These are phyloP conservation scores for Heliconius erato DNA, from an alignment of 2,888 invertebrate species.

Conservation along the genomic window DNA sequence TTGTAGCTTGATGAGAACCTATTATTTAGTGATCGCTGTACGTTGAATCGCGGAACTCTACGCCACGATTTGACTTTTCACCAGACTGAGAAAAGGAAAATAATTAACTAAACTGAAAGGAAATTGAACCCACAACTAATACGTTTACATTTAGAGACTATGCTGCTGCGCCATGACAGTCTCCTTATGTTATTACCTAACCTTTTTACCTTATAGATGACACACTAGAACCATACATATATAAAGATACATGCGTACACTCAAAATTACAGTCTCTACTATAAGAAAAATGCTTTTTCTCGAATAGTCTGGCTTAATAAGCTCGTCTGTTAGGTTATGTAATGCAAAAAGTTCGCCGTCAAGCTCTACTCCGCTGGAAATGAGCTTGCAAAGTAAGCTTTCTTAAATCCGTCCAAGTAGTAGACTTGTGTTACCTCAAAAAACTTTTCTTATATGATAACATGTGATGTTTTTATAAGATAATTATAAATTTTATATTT, in stretches of 20 bases:
- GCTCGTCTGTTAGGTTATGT: conserved; percentile 25
- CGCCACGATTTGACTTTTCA: not conserved
- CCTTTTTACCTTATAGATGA: not conserved
- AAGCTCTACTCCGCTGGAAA: conserved; percentile 23
- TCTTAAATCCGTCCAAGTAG: conserved; percentile 19
- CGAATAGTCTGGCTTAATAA: conserved; percentile 14
- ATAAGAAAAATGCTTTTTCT: conserved; percentile 1
- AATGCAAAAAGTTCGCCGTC: conserved; percentile 27
- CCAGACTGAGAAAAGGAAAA: too few species aligned
- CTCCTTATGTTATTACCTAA: too few species aligned
- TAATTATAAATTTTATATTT: too few species aligned
- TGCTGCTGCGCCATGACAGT: too few species aligned
- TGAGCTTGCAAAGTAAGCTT: conserved; percentile 27
- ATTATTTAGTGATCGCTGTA: too few species aligned
- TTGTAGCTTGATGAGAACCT: too few species aligned
- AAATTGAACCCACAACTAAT: too few species aligned
- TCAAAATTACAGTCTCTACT: not conserved
- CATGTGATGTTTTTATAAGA: not conserved
- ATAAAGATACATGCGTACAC: not conserved
- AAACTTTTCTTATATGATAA: not conserved
- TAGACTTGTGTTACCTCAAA: conserved; percentile 1
- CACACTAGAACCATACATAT: not conserved
- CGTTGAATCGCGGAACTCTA: too few species aligned
- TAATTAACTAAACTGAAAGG: too few species aligned
- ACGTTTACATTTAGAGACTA: too few species aligned